A percentile compares a stretch with the other conserved stretches of the same genome.
These are phyloP conservation scores for Falcaria lacertinaria DNA, from an alignment of 2,888 invertebrate genomes.

Conservation along the genomic window DNA sequence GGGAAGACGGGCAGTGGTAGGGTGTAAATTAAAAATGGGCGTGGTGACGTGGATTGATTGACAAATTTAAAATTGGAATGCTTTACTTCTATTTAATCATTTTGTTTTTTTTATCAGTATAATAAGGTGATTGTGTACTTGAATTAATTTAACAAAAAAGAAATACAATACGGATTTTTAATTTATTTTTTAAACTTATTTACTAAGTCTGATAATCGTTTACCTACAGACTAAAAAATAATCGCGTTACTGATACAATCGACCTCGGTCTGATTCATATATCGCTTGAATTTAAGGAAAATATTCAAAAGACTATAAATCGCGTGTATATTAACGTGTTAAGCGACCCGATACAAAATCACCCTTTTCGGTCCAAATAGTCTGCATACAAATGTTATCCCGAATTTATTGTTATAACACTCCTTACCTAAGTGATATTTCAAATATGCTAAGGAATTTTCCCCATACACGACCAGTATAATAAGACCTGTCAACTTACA, in stretches of 20 bases:
- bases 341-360: conserved; percentile 60
- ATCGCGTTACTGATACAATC: too few relatives aligned
- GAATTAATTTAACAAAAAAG: too few relatives aligned
- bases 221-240: too few relatives aligned
- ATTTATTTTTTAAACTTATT: too few relatives aligned
- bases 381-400: conserved; percentile 68
- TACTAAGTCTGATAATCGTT: too few relatives aligned
- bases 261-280: too few relatives aligned
- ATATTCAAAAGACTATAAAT: too few relatives aligned
- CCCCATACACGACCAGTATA: conserved; percentile 44
- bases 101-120: too few relatives aligned
- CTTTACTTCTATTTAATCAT: conserved; percentile 8
- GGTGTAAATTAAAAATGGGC: conserved; percentile 43
- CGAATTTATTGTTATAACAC: conserved; percentile 72
- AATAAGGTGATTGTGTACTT: too few relatives aligned
- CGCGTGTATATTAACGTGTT: conserved; percentile 47
- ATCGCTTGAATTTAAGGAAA: too few relatives aligned
- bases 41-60: conserved; percentile 4
- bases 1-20: conserved; percentile 41
- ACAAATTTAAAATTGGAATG: not conserved
- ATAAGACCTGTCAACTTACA: conserved; percentile 19
- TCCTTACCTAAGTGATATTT: conserved; percentile 71
- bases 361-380: conserved; percentile 47
- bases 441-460: conserved; percentile 55
- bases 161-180: too few relatives aligned